Evolutionary conservation across 1,140 invertebrate genomes (phyloP).

Genomic region (Eriosoma lanigerum): DNA sequence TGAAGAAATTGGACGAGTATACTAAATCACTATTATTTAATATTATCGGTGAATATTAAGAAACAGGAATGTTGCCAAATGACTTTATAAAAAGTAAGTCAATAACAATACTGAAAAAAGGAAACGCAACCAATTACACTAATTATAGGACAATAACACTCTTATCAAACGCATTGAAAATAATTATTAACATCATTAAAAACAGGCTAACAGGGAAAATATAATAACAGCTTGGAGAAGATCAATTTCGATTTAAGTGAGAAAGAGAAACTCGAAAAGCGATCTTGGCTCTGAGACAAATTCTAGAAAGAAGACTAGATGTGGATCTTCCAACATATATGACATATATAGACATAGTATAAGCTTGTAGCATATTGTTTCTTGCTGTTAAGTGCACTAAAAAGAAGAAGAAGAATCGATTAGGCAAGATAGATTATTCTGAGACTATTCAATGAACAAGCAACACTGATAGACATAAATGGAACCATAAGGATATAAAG

Average conservation of each 20-base stretch:
- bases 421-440: not conserved
- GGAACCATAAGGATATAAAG: not conserved
- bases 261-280: not conserved
- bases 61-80: not conserved
- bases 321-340: not conserved
- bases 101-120: slow-evolving; percentile 39
- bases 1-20: slow-evolving; percentile 25
- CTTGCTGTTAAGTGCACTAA: not conserved
- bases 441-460: slow-evolving; percentile 3
- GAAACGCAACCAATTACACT: slow-evolving; percentile 3
- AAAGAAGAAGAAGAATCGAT: not conserved
- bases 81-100: slow-evolving; percentile 19
- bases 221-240: not conserved
- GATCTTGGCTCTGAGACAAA: slow-evolving; percentile 1
- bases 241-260: not conserved
- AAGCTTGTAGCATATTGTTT: not conserved
- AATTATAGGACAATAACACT: slow-evolving; percentile 25
- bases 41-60: not conserved
- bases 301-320: not conserved
- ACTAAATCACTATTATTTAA: slow-evolving; percentile 5
- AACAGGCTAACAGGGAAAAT: slow-evolving; percentile 5
- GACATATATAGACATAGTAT: not conserved
- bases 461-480: not conserved
- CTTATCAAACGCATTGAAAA: not conserved
- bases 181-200: slow-evolving; percentile 7